Evolutionary conservation across 2,113 vertebrate species (phyloP), one percentile per base, ranked within the genome.

Genomic region (Mobula birostris): DNA sequence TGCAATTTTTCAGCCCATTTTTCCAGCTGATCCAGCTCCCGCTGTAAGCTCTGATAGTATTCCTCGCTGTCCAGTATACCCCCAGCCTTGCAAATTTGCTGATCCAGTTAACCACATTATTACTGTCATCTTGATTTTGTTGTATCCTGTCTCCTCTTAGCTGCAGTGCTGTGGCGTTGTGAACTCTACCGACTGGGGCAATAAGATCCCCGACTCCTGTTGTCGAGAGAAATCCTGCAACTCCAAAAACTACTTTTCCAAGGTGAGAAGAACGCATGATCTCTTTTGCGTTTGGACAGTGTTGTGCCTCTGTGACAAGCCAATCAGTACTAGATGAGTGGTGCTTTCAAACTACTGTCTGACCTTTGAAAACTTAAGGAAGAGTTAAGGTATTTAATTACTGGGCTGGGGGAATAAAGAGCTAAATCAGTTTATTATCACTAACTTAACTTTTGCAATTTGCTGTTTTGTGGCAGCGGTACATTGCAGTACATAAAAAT

Each of bases 91-190:
- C 48, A 48, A 48, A 48, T 48, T 48, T 48, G 48, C 48, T 48
- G 48, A 48, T 48, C 48, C 48, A 48, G 48, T 48, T 48, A 48
- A 48, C 48, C 48, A 48, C 48, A 48, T 36, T 48, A 48, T 4
- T 48, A 48, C 3, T 1, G 48, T 48, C 48, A 48, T 4, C 48
- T 4, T 48, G 48, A 48, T 48, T 48, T 48, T 48, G 48, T 48
- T 48, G 48, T 48, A 48, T 24, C 17, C 76, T 56, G 94, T 2
- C 29, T 82, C 77, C 21, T 82, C 94, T 58, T 94, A 97, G 97
- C 40, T 97, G 0, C 0, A 95, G 0, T 97, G 97, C 95, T 97
- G 97, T 95, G 97, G 97, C 24, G 94, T 97, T 6, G 0, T 6
- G 0, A 96, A 96, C 7, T 0, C 0, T 0, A 1, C 95, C 0